These are phyloP conservation scores for Pampus argenteus DNA, from an alignment of 2,797 vertebrate species.

Conservation along the genomic window DNA sequence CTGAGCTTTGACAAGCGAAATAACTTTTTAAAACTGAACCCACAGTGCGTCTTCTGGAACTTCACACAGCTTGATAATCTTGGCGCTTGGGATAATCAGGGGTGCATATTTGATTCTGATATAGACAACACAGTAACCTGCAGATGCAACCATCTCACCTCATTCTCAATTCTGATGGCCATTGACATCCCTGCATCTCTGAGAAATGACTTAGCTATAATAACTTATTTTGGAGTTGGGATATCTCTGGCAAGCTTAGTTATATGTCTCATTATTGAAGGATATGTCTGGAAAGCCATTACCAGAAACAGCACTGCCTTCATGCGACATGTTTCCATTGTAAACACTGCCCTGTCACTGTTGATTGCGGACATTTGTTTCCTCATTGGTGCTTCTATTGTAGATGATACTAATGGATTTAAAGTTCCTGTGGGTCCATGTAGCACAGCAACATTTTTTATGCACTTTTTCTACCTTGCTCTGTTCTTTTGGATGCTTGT, in stretches of 20 bases:
- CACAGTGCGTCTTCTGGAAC: conserved; percentile 93
- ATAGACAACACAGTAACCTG: conserved; percentile 50
- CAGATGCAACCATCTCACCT: conserved; percentile 87
- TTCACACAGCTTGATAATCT: conserved; percentile 67
- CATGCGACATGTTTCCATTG: conserved; percentile 90
- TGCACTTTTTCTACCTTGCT: conserved; percentile 93
- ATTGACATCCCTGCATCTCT: conserved; percentile 37
- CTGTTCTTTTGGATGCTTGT: conserved; percentile 96
- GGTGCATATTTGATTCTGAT: conserved; percentile 74
- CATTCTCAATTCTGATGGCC: conserved; percentile 95
- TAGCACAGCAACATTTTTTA: conserved; percentile 89
- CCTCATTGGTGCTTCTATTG: conserved; percentile 82
- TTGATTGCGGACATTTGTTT: conserved; percentile 92
- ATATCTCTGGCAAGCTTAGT: conserved; percentile 90
- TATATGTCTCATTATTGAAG: conserved; percentile 90
- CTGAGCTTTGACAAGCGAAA: conserved; percentile 84
- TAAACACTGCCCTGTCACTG: conserved; percentile 90
- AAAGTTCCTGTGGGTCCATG: conserved; percentile 73
- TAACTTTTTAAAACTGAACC: conserved; percentile 34
- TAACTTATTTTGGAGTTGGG: conserved; percentile 89
- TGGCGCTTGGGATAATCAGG: conserved; percentile 85
- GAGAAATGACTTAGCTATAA: conserved; percentile 67
- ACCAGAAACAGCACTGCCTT: conserved; percentile 91
- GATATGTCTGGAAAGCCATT: conserved; percentile 88
- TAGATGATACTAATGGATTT: too few species aligned